Evolutionary conservation across 2,888 invertebrate species (phyloP), one percentile per base, ranked within the genome.

Genomic region (Drosophila pegasa): DNA sequence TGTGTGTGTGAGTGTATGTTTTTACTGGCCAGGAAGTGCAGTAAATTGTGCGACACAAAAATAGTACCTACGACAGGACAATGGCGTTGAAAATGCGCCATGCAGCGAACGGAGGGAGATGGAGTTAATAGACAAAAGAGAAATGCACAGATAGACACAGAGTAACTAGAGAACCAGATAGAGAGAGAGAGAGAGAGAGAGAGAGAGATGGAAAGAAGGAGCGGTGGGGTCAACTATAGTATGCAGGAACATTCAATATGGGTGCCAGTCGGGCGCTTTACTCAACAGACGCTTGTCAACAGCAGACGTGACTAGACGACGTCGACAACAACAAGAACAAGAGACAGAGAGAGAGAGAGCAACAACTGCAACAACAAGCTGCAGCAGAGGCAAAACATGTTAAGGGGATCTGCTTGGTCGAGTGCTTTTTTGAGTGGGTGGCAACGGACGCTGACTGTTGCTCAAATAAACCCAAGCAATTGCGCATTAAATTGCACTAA

Each of bases 41-140:
- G 83, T 85, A 87, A 85, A 85, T 87, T 85, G 83, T 87, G 80
- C 88, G 80, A 73, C 83, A 85, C 84, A 85, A 85, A 85, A 85
- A 85, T 85, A 82, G 78, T 83, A 82, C 83, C 87, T 80, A 80
- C 63, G 64, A 62, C 71, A 85, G 86, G 76, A 85, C 84, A 85
- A 85, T 86, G 76, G 85, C 81, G 83, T 87, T 78, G 83, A 83
- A 82, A 83, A 87, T 87, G 85, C 76, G 68, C 81, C 87, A 84
- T 81, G 81, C 83, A 76, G 85, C 57, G 76, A 64, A 50, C 45
- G 62, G 50, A 58, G 58, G 47, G 41, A 52, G 50, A 35, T 43
- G 71, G 71, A 75, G 71, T 50, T 58, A 48, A 66, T 66, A 52
- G 64, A 52, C 47, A 57, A 52, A 38, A 29, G 29, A 31, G 33